A percentile compares a stretch with the other conserved stretches of the same genome.
phyloP scores from a whole-genome alignment of 2,888 invertebrate genomes.

The Uloborus plumipes region DNA sequence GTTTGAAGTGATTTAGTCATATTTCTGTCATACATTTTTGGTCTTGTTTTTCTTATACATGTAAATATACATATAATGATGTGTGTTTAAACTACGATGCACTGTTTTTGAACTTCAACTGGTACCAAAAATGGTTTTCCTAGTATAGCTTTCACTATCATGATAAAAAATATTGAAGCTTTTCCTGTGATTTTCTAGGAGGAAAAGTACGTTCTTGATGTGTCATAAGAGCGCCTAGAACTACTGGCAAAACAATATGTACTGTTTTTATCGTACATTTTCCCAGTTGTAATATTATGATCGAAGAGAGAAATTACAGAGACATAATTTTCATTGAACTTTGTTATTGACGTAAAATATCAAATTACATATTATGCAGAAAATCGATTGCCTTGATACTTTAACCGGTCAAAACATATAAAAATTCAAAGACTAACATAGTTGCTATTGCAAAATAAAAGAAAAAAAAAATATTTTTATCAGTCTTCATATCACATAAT shows the following conservation, averaged over 20 bases:
- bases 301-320: constrained; percentile 34
- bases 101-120: constrained; percentile 61
- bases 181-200: constrained; percentile 59
- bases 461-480: too few species aligned
- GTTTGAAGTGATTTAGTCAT: constrained; percentile 31
- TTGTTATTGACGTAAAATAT: too few species aligned
- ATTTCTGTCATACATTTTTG: constrained; percentile 46
- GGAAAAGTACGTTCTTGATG: constrained; percentile 56
- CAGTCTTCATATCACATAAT: constrained; percentile 20
- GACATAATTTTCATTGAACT: constrained; percentile 2
- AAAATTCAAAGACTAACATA: too few species aligned
- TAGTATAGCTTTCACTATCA: constrained; percentile 64
- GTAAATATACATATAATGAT: constrained; percentile 62
- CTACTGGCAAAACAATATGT: constrained; percentile 44
- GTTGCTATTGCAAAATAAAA: too few species aligned
- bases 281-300: constrained; percentile 18
- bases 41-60: constrained; percentile 57
- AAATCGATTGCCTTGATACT: too few species aligned
- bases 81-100: constrained; percentile 62
- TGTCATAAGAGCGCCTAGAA: constrained; percentile 46
- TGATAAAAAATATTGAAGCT: constrained; percentile 57
- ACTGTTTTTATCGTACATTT: constrained; percentile 44
- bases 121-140: constrained; percentile 60
- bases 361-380: too few species aligned
- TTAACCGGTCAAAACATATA: too few species aligned